Evolutionary conservation across 2,797 vertebrate species (phyloP), one percentile per base, ranked within the genome.

Genomic region (Anas georgica): DNA sequence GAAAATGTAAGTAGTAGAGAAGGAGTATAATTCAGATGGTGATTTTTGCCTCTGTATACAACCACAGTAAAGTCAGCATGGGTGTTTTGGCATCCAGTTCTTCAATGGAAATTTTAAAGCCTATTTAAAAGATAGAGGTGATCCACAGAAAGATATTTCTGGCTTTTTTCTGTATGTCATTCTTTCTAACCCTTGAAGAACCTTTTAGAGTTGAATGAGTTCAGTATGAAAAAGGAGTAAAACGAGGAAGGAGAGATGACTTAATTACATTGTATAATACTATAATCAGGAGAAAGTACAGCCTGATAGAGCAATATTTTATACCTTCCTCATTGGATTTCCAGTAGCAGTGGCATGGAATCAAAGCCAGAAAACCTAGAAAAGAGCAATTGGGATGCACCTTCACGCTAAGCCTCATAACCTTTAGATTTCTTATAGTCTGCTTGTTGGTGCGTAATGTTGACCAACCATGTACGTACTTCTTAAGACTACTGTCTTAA

Each of bases 391-490:
- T 7, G 29, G 33, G 28, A 8, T 54, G 41, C 39, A 11, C 13
- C 33, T 90, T 90, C 5, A 3, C 3, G 0, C 1, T 9, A 17
- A 80, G 11, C 26, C 54, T 14, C 25, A 41, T 43, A 18, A 31
- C 2, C 33, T 31, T 69, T 10, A 41, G 74, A 5, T 17, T 59
- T 39, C 11, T 74, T 9, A 1, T 2, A 26, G 28, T 25, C 18
- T 35, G 2, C 13, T 4, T 29, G 33, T 17, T 52, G 75, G 28
- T 48, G 3, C 39, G 43, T 39, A 4, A 3, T 23, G 72, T 56
- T 66, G n/a, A 1, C 22, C 3, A 11, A 14, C 26, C 48, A 37
- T 23, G 1, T 16, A 7, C 6, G 0, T 17, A 31, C 85, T 16
- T 75, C 75, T 41, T 20, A 64, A 41, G 64, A 9, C 8, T 28